Evolutionary conservation across 2,888 invertebrate species (phyloP).

Genomic region (Thalpophila matura): DNA sequence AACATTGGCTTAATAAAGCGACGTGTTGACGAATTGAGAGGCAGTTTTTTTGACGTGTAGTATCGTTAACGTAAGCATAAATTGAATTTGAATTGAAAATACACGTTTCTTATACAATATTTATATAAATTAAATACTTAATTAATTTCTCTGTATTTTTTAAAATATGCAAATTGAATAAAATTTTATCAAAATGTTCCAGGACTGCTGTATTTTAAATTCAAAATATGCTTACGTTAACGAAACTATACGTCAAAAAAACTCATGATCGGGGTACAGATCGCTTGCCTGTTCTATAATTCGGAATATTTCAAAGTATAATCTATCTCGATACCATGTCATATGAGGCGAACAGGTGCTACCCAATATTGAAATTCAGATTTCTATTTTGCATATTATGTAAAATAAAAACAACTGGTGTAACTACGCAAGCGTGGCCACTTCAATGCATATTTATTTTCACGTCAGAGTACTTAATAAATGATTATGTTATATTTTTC

Average conservation of each 20-base stretch:
- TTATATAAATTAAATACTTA: too few species aligned
- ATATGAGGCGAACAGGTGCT: conserved; percentile 49
- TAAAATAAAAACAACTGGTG: conserved; percentile 54
- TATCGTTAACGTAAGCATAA: too few species aligned
- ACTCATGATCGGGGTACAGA: too few species aligned
- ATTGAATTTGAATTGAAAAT: too few species aligned
- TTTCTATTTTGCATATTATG: conserved; percentile 65
- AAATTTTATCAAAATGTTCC: too few species aligned
- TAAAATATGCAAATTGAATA: too few species aligned
- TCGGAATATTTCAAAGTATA: conserved; percentile 52
- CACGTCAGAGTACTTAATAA: not conserved
- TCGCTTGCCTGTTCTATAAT: conserved; percentile 27
- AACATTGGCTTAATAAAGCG: conserved; percentile 34
- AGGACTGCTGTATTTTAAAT: too few species aligned
- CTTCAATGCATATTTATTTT: conserved; percentile 29
- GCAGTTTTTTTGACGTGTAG: conserved; percentile 25
- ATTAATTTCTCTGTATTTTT: too few species aligned
- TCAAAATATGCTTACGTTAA: too few species aligned
- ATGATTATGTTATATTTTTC: not conserved
- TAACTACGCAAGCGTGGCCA: conserved; percentile 32
- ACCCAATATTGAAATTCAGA: conserved; percentile 64
- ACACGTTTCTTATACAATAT: too few species aligned
- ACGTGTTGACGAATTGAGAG: conserved; percentile 15
- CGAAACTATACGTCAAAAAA: too few species aligned
- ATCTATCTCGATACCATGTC: conserved; percentile 46